Evolutionary conservation across 2,113 vertebrate genomes (phyloP), one percentile per base, ranked within the genome.

Genomic region (Eptesicus fuscus): DNA sequence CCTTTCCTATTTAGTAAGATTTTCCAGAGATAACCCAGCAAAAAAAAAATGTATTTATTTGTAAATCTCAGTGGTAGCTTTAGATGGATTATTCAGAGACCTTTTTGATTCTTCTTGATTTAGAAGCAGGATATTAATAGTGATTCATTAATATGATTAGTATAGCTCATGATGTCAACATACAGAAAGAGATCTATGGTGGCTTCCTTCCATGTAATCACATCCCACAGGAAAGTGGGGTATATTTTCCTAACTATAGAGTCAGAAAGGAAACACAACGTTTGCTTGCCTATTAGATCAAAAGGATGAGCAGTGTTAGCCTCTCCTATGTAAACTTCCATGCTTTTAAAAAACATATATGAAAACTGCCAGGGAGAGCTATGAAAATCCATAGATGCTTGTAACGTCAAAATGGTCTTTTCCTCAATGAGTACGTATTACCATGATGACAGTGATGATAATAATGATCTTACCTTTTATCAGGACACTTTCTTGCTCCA

Each of bases 1-100:
- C 42, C n/a, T 88, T 96, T 32, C 40, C 32, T 44, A 79, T 90
- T 91, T 93, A 93, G 83, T 59, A 94, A 77, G 83, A 91, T 70
- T 96, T 96, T 91, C 90, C 65, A 90, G 83, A 94, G 76, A 70
- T 30, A 89, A 94, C 4, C 6, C 37, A 86, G 28, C 11, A 61
- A 91, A 88, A 65, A n/a, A 63, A 74, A 65, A 71, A 47, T 35
- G 37, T n/a, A 71, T 94, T 74, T 88, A 92, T 92, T 95, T 9
- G 28, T 90, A 93, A 97, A 83, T 63, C 23, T 82, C 40, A 35
- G 10, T 56, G 59, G 70, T 83, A 35, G 53, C 42, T 91, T 5
- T 42, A 79, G 78, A 67, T 79, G 82, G 61, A 88, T 63, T 96
- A 91, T 53, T 91, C 51, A 91, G 79, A 89, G 30, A 70, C 5